Evolutionary conservation across 1,140 invertebrate species (phyloP).

Genomic region (Brachionus asplanchnoidis): DNA sequence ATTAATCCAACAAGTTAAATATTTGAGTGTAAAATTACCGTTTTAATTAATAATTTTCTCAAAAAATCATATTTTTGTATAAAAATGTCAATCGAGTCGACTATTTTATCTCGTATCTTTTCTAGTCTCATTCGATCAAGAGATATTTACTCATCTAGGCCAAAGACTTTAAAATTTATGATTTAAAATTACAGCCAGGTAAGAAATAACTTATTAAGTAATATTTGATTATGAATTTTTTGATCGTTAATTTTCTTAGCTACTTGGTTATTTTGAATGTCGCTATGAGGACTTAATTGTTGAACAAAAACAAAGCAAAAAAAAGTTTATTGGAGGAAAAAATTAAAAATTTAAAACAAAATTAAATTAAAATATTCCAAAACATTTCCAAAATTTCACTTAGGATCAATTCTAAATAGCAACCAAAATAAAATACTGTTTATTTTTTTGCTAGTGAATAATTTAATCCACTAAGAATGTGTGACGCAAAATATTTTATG

Average conservation of each 20-base stretch:
- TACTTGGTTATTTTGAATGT: neutral
- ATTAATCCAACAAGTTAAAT: neutral
- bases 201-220: neutral
- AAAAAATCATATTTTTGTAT: neutral
- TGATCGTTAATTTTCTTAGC: neutral
- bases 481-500: neutral
- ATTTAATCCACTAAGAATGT: neutral
- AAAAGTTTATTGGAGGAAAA: neutral
- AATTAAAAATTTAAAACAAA: neutral
- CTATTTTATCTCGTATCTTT: neutral
- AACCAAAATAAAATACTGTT: neutral
- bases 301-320: neutral
- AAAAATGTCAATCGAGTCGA: neutral
- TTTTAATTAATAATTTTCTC: neutral
- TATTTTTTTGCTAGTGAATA: neutral
- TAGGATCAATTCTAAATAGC: neutral
- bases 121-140: neutral
- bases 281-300: neutral
- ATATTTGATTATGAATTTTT: neutral
- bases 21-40: neutral
- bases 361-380: neutral
- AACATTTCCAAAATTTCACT: neutral
- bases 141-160: neutral
- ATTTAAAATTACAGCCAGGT: neutral
- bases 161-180: neutral